Evolutionary conservation across 92 coral and sea anemone species (phyloP).

Genomic region (Zoanthus sansibaricus): DNA sequence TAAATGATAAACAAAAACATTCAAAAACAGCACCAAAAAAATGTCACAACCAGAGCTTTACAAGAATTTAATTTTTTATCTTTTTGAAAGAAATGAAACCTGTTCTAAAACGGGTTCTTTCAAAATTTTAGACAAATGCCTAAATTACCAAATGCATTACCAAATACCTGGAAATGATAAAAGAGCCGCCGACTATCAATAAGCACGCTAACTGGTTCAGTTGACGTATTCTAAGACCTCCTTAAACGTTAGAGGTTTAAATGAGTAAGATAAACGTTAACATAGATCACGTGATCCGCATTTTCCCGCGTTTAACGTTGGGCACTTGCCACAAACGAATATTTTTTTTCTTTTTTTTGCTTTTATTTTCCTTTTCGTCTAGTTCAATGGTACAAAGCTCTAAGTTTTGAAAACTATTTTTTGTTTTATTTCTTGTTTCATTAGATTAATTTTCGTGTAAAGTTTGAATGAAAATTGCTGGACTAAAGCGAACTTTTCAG

Average conservation of each 20-base stretch:
- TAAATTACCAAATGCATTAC: background rate
- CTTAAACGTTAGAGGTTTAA: background rate
- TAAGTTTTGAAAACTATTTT: too few species aligned
- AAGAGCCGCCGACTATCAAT: background rate
- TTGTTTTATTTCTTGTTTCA: too few species aligned
- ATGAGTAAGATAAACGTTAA: too few species aligned
- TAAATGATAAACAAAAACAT: constrained; percentile 24
- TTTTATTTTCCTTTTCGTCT: too few species aligned
- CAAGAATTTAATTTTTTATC: background rate
- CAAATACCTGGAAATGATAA: background rate
- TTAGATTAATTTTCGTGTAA: too few species aligned
- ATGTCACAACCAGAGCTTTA: background rate
- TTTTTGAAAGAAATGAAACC: background rate
- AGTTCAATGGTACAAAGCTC: too few species aligned
- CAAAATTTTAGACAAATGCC: background rate
- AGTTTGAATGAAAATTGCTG: too few species aligned
- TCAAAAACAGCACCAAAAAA: background rate
- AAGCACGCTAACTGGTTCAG: background rate
- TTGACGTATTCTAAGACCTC: background rate
- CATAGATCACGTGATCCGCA: too few species aligned
- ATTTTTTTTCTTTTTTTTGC: background rate
- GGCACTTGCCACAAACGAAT: too few species aligned
- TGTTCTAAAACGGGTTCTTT: background rate
- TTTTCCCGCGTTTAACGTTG: too few species aligned
- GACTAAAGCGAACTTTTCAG: too few species aligned